Conservation (phyloP, 1,140 invertebrate genomes). For the Heterodera schachtii region DNA sequence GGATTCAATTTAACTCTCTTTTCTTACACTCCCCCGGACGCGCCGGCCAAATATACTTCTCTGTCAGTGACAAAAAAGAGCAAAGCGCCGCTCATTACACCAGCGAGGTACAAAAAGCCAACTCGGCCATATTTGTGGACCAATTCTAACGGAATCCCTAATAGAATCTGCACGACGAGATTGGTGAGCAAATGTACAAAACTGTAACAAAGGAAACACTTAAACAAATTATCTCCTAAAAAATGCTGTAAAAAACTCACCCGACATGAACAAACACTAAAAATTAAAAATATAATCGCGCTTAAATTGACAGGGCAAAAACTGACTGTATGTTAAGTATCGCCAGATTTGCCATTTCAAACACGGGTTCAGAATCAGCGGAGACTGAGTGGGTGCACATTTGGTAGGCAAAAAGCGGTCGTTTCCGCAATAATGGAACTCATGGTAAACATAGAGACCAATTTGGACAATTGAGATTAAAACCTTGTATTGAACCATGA, state of each 20-base stretch:
- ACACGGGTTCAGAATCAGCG: slow-evolving; percentile 53
- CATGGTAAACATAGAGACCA: slow-evolving; percentile 50
- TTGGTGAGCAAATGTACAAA: slow-evolving; percentile 82
- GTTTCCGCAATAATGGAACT: slow-evolving; percentile 34
- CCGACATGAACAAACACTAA: slow-evolving; percentile 30
- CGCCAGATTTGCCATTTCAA: slow-evolving; percentile 83
- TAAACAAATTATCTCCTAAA: not conserved
- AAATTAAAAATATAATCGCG: not conserved
- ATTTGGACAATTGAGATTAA: slow-evolving; percentile 51
- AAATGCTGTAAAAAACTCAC: slow-evolving; percentile 19
- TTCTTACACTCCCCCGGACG: slow-evolving; percentile 79
- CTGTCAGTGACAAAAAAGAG: slow-evolving; percentile 75
- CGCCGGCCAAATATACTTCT: slow-evolving; percentile 82
- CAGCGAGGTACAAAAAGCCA: slow-evolving; percentile 49
- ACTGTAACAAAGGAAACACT: not conserved
- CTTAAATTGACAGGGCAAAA: not conserved
- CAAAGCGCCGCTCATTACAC: slow-evolving; percentile 47
- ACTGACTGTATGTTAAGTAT: slow-evolving; percentile 80
- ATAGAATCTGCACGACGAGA: slow-evolving; percentile 83
- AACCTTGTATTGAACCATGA: slow-evolving; percentile 7
- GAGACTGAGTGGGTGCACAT: slow-evolving; percentile 55
- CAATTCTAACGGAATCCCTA: slow-evolving; percentile 90
- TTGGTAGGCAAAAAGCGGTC: slow-evolving; percentile 32
- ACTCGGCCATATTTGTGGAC: slow-evolving; percentile 75
- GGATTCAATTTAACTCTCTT: slow-evolving; percentile 72